Evolutionary conservation across 2,797 vertebrate genomes (phyloP).

Genomic region (Enteromius anoplus): DNA sequence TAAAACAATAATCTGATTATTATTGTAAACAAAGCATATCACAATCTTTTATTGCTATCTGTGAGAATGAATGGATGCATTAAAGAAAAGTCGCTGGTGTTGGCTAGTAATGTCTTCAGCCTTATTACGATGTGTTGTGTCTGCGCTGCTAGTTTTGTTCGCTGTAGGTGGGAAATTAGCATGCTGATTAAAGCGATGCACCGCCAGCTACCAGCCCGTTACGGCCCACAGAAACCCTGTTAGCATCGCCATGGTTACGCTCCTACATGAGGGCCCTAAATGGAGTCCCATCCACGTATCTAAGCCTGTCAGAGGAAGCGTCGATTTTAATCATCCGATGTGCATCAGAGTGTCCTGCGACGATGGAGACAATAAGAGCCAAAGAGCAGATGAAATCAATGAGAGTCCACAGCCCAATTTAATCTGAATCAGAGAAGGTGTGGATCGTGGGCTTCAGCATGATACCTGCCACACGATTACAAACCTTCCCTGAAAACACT

Average conservation of each 20-base stretch:
- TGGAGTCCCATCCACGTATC: slow-evolving; percentile 13
- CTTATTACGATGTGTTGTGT: slow-evolving; percentile 48
- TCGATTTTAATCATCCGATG: slow-evolving; percentile 29
- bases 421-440: slow-evolving; percentile 20
- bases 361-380: background rate
- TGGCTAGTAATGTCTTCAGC: background rate
- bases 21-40: background rate
- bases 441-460: background rate
- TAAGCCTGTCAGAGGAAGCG: slow-evolving; percentile 25
- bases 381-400: slow-evolving; percentile 29
- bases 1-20: background rate
- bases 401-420: slow-evolving; percentile 2
- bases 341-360: background rate
- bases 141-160: slow-evolving; percentile 39
- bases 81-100: background rate
- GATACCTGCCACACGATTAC: background rate
- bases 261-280: slow-evolving; percentile 20
- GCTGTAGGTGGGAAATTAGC: slow-evolving; percentile 54
- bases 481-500: background rate
- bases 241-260: slow-evolving; percentile 45
- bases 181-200: slow-evolving; percentile 55
- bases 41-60: background rate
- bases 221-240: slow-evolving; percentile 34
- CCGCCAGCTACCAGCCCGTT: slow-evolving; percentile 17
- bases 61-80: background rate